Evolutionary conservation across 2,113 vertebrate genomes (phyloP).

Genomic region (Noturus placidus): DNA sequence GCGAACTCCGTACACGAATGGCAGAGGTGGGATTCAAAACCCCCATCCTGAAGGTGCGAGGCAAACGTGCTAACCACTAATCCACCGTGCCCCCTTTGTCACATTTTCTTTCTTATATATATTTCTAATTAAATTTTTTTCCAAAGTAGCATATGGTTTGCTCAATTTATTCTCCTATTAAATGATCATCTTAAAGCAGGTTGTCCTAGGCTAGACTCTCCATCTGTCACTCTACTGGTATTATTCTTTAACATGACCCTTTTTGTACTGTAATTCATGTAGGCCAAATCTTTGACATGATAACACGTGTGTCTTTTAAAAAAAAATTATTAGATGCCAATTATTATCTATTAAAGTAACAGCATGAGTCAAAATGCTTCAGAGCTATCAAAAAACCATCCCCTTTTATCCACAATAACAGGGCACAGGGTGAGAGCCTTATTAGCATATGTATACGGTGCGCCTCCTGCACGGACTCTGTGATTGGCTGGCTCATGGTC

Average conservation of each 20-base stretch:
- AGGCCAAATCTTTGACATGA: not conserved
- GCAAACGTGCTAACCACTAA: too few relatives aligned
- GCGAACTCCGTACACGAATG: too few relatives aligned
- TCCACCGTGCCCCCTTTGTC: not conserved
- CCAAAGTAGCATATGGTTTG: not conserved
- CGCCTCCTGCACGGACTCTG: constrained; percentile 38
- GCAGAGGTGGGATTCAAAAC: too few relatives aligned
- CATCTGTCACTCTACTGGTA: not conserved
- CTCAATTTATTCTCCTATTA: not conserved
- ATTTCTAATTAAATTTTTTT: not conserved
- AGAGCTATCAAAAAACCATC: constrained; percentile 42
- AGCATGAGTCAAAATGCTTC: constrained; percentile 48
- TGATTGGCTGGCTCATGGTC: constrained; percentile 60
- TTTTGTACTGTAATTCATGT: not conserved
- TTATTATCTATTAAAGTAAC: constrained; percentile 30
- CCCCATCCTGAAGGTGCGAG: too few relatives aligned
- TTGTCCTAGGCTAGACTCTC: not conserved
- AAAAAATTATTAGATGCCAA: not conserved
- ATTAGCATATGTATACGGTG: constrained; percentile 73
- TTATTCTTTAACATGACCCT: not conserved
- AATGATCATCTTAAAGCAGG: not conserved
- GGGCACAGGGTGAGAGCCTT: constrained; percentile 46
- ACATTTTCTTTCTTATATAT: not conserved
- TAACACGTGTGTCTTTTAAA: not conserved
- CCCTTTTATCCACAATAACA: constrained; percentile 36